phyloP scores from a whole-genome alignment of 2,113 vertebrate genomes.

The pig (Sus scrofa) region T2T-Sscrofa CM000814.6:138391001-138391500 shows the following conservation, averaged over 20 bases:
- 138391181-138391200: slow-evolving; percentile 56
- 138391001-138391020: too few relatives aligned
- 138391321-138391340: slow-evolving; percentile 73
- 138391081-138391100: background rate
- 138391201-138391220: slow-evolving; percentile 66
- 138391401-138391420: slow-evolving; percentile 86
- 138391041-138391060: background rate
- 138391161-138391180: slow-evolving; percentile 58
- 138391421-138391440: slow-evolving; percentile 86
- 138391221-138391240: slow-evolving; percentile 70
- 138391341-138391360: slow-evolving; percentile 75
- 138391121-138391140: background rate
- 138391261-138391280: slow-evolving; percentile 83
- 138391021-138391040: background rate
- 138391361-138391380: slow-evolving; percentile 82
- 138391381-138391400: slow-evolving; percentile 79
- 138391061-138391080: background rate
- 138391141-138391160: background rate
- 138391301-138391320: slow-evolving; percentile 75
- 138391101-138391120: background rate
- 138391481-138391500: slow-evolving; percentile 88
- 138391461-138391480: slow-evolving; percentile 89
- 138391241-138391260: slow-evolving; percentile 82
- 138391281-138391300: slow-evolving; percentile 76
- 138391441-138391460: slow-evolving; percentile 88